A percentile compares a stretch with the other conserved stretches of the same genome.
Evolutionary conservation across 2,797 vertebrate species (phyloP).

Genomic region (Megaceryle alcyon): DNA sequence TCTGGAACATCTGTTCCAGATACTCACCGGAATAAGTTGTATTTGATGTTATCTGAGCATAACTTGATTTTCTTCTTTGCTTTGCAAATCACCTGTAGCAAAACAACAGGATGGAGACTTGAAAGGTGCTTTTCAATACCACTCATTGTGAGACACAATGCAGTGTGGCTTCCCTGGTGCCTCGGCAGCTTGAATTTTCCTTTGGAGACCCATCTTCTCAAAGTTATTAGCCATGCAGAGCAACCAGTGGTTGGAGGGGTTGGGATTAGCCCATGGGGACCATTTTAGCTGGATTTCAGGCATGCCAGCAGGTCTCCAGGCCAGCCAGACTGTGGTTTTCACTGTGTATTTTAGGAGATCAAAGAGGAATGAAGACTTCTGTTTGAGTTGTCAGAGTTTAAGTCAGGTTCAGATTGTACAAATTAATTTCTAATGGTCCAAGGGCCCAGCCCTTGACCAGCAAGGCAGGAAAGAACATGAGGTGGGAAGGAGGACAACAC

Average conservation of each 20-base stretch:
- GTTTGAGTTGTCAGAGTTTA: not conserved
- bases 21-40: not conserved
- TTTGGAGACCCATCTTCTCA: not conserved
- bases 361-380: not conserved
- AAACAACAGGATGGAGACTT: not conserved
- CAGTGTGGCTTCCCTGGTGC: accelerated
- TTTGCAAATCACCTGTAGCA: slow-evolving; percentile 32
- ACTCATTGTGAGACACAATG: not conserved
- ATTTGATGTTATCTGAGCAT: not conserved
- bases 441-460: not conserved
- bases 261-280: not conserved
- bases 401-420: not conserved
- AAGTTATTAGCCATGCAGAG: not conserved
- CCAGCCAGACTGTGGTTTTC: not conserved
- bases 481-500: not conserved
- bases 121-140: slow-evolving; percentile 22
- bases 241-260: not conserved
- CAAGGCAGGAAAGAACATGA: accelerated
- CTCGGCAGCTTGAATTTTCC: not conserved
- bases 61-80: not conserved
- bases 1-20: not conserved
- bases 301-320: not conserved
- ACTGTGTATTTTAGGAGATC: not conserved
- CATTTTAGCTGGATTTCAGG: not conserved
- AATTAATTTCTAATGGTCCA: not conserved